phyloP scores from a whole-genome alignment of 2,797 vertebrate species.

The Gadopsis marmoratus region DNA sequence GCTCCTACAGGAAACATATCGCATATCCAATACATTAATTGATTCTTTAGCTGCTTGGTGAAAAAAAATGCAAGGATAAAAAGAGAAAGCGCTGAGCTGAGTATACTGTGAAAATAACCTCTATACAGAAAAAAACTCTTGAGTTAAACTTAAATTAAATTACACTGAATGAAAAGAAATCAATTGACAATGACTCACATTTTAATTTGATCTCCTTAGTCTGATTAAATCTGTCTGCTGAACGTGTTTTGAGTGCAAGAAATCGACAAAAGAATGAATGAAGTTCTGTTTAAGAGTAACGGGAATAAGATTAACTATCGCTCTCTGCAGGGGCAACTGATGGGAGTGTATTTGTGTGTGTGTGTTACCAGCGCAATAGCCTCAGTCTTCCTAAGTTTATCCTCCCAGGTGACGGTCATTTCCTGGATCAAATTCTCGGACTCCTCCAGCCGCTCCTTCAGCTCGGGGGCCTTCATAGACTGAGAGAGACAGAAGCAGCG shows the following conservation, averaged over 20 bases:
- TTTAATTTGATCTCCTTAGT: conserved; percentile 5
- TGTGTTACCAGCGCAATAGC: conserved; percentile 86
- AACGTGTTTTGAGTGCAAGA: not conserved
- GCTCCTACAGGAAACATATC: conserved; percentile 83
- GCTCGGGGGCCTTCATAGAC: conserved; percentile 96
- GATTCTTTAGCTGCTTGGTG: not conserved
- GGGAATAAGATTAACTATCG: not conserved
- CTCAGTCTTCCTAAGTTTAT: conserved; percentile 95
- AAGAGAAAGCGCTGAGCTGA: not conserved
- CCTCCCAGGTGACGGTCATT: conserved; percentile 95
- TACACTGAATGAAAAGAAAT: not conserved
- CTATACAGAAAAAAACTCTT: not conserved
- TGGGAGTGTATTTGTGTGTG: not conserved
- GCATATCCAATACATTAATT: not conserved
- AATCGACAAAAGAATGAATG: not conserved
- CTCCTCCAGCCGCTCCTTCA: conserved; percentile 95
- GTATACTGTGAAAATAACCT: not conserved
- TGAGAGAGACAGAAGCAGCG: conserved; percentile 55
- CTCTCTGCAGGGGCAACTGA: not conserved
- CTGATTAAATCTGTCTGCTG: not conserved
- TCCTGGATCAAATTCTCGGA: conserved; percentile 97
- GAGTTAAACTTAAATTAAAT: not conserved
- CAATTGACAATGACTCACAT: not conserved
- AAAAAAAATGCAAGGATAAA: not conserved
- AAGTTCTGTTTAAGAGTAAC: conserved; percentile 5